These are phyloP conservation scores for Megalurothrips usitatus DNA, from an alignment of 2,888 invertebrate genomes.

Conservation along the genomic window DNA sequence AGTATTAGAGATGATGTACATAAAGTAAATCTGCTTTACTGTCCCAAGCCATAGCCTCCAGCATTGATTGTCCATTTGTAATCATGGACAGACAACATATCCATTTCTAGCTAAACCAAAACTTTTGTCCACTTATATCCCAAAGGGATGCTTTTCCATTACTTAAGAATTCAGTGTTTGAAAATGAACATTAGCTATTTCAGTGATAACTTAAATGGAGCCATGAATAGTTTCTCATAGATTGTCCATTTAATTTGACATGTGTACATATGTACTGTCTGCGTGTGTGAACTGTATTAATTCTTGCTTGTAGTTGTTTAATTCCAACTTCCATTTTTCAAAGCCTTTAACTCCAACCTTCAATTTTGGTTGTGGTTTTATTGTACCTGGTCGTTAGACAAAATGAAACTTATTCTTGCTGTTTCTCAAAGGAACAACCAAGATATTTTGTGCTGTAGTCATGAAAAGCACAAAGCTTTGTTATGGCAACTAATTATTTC, in stretches of 20 bases:
- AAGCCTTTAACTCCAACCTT: neutral
- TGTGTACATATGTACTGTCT: neutral
- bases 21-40: neutral
- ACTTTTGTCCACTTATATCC: too few relatives aligned
- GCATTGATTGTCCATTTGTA: neutral
- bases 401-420: neutral
- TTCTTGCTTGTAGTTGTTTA: neutral
- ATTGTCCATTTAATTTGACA: too few relatives aligned
- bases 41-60: neutral
- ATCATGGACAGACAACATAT: slow-evolving; percentile 3
- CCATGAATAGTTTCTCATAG: neutral
- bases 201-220: neutral
- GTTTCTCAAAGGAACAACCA: neutral
- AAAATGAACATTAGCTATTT: neutral
- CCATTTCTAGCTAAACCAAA: neutral
- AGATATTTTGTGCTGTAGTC: slow-evolving; percentile 3
- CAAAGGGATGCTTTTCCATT: too few relatives aligned
- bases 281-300: neutral
- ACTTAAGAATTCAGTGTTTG: too few relatives aligned
- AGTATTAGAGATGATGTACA: neutral
- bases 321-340: neutral
- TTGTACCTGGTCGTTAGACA: neutral
- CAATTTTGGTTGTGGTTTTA: neutral
- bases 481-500: neutral
- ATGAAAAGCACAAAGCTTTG: neutral